A percentile compares a stretch with the other conserved stretches of the same genome.
Evolutionary conservation across 1,140 invertebrate species (phyloP).

Genomic region (Metaphire vulgaris): DNA sequence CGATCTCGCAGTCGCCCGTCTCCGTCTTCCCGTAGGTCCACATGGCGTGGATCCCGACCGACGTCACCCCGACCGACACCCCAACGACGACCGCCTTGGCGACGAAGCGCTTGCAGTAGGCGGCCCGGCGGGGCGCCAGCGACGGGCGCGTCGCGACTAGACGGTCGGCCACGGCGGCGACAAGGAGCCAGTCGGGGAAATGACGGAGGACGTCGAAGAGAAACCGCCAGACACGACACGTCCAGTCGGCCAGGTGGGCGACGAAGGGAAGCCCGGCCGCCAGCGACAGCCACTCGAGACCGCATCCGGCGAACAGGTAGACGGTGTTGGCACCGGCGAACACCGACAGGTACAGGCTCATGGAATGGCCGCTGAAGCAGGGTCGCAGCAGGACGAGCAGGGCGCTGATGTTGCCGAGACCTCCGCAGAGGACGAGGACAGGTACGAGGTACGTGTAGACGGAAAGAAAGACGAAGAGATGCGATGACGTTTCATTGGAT

Average conservation of each 20-base stretch:
- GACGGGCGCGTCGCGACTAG: background rate
- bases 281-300: background rate
- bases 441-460: background rate
- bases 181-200: background rate
- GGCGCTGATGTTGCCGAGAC: background rate
- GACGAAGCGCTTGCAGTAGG: background rate
- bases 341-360: background rate
- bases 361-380: background rate
- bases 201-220: background rate
- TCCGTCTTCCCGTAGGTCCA: background rate
- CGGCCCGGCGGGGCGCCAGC: background rate
- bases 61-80: background rate
- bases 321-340: background rate
- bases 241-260: background rate
- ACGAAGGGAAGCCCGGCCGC: background rate
- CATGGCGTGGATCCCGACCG: background rate
- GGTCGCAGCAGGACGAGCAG: background rate
- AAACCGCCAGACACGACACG: background rate
- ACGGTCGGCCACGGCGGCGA: background rate
- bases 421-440: background rate
- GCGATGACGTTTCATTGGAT: no score
- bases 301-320: background rate
- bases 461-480: no score
- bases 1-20: background rate
- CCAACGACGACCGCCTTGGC: background rate